Base-by-base conservation (phyloP, 2,888 invertebrate genomes). In the Ornithoptera alexandrae region DNA sequence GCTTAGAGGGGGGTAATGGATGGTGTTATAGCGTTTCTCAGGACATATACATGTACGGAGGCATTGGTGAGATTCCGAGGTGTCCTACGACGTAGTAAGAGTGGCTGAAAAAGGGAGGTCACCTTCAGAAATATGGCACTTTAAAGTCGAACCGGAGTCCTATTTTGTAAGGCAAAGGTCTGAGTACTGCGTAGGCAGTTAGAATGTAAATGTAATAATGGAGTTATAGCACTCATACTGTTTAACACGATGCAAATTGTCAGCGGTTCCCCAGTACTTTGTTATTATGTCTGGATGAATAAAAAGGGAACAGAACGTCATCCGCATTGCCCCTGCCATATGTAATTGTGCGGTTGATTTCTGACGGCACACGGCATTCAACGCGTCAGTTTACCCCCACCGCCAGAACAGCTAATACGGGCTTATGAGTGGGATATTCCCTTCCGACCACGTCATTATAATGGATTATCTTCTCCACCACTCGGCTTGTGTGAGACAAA, bases 381-480 rank as follows among this genome's bases (percentile, higher is more conserved):
- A 22, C 22, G 53, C 53, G 53, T 53, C 53, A 53, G 18, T 18
- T n/a, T 53, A n/a, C 53, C 53, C 30, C 22, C 57, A 22, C 57
- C 6, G 57, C 57, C 4, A 22, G 57, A 18, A 22, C n/a, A 22
- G 57, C 57, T 58, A 58, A 58, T 58, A 24, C 57, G 20, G 57
- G 53, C 53, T 18, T 56, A 20, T n/a, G 22, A 58, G 57, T 58
- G 57, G 22, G 20, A 22, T 58, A 22, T 58, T 15, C 20, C 57
- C 57, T 22, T 58, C 57, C 53, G 53, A 53, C 53, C n/a, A 22
- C 57, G 22, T 58, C 57, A 22, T 58, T 22, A n/a, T 58, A 58
- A 58, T 24, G 57, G 57, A 58, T 58, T 58, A 58, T 58, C 57
- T 58, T 58, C 57, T 58, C 57, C 12, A 58, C 22, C 22, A 58